Evolutionary conservation across 2,113 vertebrate genomes (phyloP).

Genomic region (Epinephelus cyanopodus): DNA sequence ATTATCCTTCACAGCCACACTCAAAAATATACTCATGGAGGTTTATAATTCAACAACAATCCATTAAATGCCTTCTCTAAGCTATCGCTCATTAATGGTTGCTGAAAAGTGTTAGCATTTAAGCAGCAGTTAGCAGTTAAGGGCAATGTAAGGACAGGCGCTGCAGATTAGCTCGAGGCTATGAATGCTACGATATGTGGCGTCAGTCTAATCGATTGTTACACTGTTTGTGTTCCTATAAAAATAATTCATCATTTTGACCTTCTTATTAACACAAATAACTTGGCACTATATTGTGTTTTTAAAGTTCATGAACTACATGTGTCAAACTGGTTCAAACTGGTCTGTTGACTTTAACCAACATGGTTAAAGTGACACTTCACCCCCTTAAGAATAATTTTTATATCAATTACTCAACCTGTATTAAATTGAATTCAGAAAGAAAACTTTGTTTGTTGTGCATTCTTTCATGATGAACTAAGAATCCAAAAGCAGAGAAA

Average conservation of each 20-base stretch:
- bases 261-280: conserved; percentile 15
- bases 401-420: too few relatives aligned
- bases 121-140: conserved; percentile 71
- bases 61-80: conserved; percentile 42
- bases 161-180: conserved; percentile 53
- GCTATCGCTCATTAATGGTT: conserved; percentile 53
- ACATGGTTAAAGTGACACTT: background rate
- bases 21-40: conserved; percentile 44
- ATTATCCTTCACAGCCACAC: conserved; percentile 15
- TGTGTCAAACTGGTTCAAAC: background rate
- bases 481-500: too few relatives aligned
- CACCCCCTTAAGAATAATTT: too few relatives aligned
- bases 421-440: too few relatives aligned
- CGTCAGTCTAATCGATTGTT: conserved; percentile 25
- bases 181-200: conserved; percentile 26
- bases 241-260: conserved; percentile 13
- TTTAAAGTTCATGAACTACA: background rate
- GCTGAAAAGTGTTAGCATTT: conserved; percentile 68
- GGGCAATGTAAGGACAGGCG: conserved; percentile 19
- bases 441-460: too few relatives aligned
- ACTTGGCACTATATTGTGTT: background rate
- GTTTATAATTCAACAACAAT: conserved; percentile 50
- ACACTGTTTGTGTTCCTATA: conserved; percentile 6
- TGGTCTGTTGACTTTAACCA: background rate
- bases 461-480: too few relatives aligned